Base-by-base conservation (phyloP, 2,888 invertebrate genomes). In the Chromoteleia sp. region DNA sequence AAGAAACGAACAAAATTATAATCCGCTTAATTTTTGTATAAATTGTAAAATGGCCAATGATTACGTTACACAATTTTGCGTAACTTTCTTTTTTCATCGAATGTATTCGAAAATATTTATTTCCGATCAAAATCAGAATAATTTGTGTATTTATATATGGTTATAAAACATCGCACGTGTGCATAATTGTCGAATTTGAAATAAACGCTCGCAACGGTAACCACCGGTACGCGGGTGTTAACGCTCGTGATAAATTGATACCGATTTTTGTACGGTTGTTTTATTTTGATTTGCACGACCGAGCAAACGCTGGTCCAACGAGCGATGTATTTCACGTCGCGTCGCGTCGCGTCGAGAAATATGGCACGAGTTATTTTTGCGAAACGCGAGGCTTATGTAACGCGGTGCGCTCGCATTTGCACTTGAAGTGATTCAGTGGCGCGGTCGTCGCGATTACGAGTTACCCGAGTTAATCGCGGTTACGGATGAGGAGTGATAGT, bases 321-420 rank as follows among this genome's bases (percentile, higher is more conserved):
- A 48, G 63, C 70, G 45, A 33, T 48, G 71, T 50, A 71, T 41
- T 43, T 58, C 43, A 45, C 63, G 73, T 59, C 52, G 74, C 61
- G 45, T 59, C 52, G 74, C 61, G 45, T 10, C 39, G 67, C 59
- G 74, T 73, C 68, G 61, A 75, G 75, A 81, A 81, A 71, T 81
- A 76, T 76, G 75, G 81, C 75, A 71, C 75, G 75, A 81, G 81
- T 76, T 81, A 81, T 81, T 81, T 81, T 81, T 76, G 71, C 50
- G 81, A 81, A 81, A 78, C 78, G 75, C 58, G 68, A 58, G 67
- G 67, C 70, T 81, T 81, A 81, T 61, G 76, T 76, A 81, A 81
- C 58, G 36, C 52, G 33, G 21, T 58, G 73, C 56, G 71, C 67
- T 81, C 71, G 71, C 58, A 36, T 71, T 71, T 81, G 75, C 76